phyloP scores from a whole-genome alignment of 2,113 vertebrate species.

The Rissa tridactyla region DNA sequence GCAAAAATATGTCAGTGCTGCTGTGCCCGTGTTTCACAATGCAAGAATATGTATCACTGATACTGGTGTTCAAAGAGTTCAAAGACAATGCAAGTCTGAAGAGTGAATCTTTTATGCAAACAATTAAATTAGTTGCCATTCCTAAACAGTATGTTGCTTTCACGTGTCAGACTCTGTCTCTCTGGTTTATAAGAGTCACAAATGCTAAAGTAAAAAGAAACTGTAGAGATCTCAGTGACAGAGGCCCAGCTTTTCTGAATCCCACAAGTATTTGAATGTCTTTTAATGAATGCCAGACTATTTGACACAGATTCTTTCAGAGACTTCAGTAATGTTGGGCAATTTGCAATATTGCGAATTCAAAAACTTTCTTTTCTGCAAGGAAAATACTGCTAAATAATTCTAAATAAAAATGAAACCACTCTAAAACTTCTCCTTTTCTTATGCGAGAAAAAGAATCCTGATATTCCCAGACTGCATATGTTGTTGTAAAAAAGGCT shows the following conservation, averaged over 20 bases:
- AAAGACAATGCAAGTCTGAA: background rate
- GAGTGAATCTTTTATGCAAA: background rate
- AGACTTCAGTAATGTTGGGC: background rate
- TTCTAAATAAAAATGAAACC: background rate
- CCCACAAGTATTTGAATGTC: background rate
- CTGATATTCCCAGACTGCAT: background rate
- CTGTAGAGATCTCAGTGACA: background rate
- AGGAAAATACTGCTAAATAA: background rate
- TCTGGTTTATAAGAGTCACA: background rate
- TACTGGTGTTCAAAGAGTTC: background rate
- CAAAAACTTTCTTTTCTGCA: background rate
- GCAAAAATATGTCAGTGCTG: background rate
- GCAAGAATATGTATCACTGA: background rate
- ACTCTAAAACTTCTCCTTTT: background rate
- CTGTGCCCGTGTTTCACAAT: background rate
- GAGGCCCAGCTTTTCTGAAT: background rate
- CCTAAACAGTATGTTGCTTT: background rate
- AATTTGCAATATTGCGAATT: background rate
- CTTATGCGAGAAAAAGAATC: background rate
- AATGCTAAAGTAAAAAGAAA: background rate
- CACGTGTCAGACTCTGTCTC: background rate
- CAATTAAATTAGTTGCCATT: background rate
- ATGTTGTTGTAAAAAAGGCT: background rate
- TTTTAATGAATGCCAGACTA: background rate
- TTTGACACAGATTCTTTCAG: background rate